Conservation (phyloP, 2,888 invertebrate genomes). For the Unio pictorum region DNA sequence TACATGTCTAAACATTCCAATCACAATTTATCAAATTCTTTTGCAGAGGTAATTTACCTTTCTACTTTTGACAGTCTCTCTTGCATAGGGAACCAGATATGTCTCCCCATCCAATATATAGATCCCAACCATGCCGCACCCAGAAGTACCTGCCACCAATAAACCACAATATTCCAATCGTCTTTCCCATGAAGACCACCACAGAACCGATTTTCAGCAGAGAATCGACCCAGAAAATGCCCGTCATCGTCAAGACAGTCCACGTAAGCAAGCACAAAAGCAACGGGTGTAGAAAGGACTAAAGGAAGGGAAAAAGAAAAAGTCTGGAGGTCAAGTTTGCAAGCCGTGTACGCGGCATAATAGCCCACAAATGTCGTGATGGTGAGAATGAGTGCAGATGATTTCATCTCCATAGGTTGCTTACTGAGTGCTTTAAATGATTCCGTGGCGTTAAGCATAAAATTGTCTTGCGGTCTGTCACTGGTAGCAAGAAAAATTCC, state of each 20-base stretch:
- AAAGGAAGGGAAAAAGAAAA: constrained; percentile 71
- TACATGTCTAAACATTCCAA: too few species aligned
- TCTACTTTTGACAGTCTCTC: constrained; percentile 63
- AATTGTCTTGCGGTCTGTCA: neutral
- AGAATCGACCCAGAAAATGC: constrained; percentile 12
- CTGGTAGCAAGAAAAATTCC: too few species aligned
- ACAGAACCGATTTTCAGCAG: constrained; percentile 17
- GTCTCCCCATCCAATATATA: constrained; percentile 61
- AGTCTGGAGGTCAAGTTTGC: constrained; percentile 72
- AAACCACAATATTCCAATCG: neutral
- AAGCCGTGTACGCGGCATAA: constrained; percentile 73
- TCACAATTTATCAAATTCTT: neutral
- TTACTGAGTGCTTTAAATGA: too few species aligned
- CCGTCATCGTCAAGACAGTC: constrained; percentile 17
- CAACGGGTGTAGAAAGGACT: constrained; percentile 68
- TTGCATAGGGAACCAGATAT: constrained; percentile 62
- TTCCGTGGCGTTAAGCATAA: too few species aligned
- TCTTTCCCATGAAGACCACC: neutral
- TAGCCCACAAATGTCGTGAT: constrained; percentile 56
- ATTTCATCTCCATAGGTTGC: constrained; percentile 11
- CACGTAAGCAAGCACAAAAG: constrained; percentile 23
- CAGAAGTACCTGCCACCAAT: constrained; percentile 21
- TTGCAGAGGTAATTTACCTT: constrained; percentile 29
- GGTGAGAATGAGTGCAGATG: constrained; percentile 32
- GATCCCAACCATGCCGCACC: constrained; percentile 56